A percentile compares a stretch with the other conserved stretches of the same genome.
Conservation (phyloP, 2,113 vertebrate species). For the Galbula dea region DNA sequence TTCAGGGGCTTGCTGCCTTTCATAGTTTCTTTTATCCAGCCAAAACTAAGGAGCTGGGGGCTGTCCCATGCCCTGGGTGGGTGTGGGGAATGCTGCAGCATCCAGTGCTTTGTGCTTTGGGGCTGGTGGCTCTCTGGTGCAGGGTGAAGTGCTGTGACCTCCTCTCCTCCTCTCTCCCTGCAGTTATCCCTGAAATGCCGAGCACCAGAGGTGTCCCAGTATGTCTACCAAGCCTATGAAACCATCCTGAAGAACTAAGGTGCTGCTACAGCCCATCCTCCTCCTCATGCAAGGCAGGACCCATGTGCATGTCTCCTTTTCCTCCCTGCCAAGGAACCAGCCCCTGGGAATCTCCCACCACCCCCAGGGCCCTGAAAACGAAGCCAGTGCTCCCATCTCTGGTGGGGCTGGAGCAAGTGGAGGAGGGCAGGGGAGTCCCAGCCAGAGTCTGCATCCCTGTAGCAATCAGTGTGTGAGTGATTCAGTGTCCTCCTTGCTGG, state of each 20-base stretch:
- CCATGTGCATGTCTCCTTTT: not conserved
- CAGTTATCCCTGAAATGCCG: constrained; percentile 93
- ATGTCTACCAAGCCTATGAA: constrained; percentile 90
- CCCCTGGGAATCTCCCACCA: not conserved
- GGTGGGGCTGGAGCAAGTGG: accelerated
- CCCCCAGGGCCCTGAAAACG: not conserved
- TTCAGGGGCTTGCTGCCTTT: not conserved
- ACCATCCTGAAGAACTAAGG: constrained; percentile 91
- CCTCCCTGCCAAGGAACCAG: not conserved
- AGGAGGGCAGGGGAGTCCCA: not conserved
- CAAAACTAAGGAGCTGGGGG: not conserved
- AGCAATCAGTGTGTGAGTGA: not conserved
- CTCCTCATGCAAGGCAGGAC: not conserved
- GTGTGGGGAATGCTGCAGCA: not conserved
- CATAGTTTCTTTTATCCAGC: not conserved
- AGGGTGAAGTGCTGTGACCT: accelerated
- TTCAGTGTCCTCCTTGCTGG: not conserved
- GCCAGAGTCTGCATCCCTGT: not conserved
- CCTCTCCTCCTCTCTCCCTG: not conserved
- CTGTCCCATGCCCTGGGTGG: accelerated
- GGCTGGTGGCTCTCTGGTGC: accelerated
- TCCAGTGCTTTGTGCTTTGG: not conserved
- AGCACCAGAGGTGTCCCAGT: constrained; percentile 89
- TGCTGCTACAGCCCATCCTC: not conserved
- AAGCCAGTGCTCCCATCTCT: accelerated